Percentiles rank a stretch among this genome's conserved stretches.
Conservation (phyloP, 2,113 vertebrate genomes). For the Phalacrocorax brasilianus region DNA sequence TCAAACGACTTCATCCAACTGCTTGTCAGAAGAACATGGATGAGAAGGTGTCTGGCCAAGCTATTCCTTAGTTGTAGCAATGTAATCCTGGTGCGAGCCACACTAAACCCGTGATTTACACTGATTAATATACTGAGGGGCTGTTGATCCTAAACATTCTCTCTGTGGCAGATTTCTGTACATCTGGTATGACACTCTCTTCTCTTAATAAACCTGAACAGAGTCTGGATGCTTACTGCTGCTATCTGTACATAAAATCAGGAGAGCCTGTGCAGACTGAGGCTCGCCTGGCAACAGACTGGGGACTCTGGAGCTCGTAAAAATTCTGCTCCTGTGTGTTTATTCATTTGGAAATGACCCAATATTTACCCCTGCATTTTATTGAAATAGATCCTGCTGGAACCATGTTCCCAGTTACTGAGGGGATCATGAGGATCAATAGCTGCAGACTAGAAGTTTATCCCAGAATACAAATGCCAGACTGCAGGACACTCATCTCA, state of each 20-base stretch:
- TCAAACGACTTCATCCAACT: conserved; percentile 16
- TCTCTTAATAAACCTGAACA: not conserved
- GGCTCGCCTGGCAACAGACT: not conserved
- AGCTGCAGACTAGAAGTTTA: not conserved
- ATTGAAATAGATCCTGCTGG: not conserved
- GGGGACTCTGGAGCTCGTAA: not conserved
- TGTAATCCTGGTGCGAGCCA: not conserved
- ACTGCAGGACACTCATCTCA: not conserved
- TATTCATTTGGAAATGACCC: conserved; percentile 2
- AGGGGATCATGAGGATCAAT: not conserved
- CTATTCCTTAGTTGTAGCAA: not conserved
- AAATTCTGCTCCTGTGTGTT: not conserved
- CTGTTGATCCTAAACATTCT: conserved; percentile 1
- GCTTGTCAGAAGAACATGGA: not conserved
- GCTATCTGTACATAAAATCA: not conserved
- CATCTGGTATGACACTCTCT: not conserved
- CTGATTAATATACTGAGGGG: not conserved
- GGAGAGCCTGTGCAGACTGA: not conserved
- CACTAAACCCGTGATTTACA: conserved; percentile 19
- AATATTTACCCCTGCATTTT: not conserved
- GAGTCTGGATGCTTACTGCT: not conserved
- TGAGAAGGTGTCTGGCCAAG: conserved; percentile 34
- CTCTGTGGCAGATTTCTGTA: not conserved
- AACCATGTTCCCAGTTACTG: not conserved
- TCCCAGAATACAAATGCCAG: not conserved